Base-by-base conservation (phyloP, 1,140 invertebrate genomes). In the Pissodes strobi region DNA sequence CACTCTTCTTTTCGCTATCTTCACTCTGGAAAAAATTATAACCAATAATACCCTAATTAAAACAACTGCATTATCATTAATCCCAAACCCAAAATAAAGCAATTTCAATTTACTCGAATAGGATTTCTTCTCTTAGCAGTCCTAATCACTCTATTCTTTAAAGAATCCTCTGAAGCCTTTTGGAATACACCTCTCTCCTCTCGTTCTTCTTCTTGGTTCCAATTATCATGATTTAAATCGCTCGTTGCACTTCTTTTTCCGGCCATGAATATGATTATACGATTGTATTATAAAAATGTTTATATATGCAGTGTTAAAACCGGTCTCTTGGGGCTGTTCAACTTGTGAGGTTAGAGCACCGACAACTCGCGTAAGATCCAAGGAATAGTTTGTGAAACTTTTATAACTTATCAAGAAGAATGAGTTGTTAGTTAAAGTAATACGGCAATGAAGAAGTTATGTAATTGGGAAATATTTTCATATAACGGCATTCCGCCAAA, bases 151-250 rank as follows among this genome's bases (percentile, higher is more conserved):
- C 94, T 84, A 69, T 85, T 86, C 71, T 90, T 85, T 18, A 96
- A 74, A 56, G 87, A 81, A 45, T 91, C 87, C 37, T 86, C 82
- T 0, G 86, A 57, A 4, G 93, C 92, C 70, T 83, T 83, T 69
- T 82, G 79, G 76, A 91, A 94, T 51, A 76, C 83, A 17, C 90
- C 91, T 62, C 85, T 82, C 68, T 92, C 89, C 79, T 94, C 91
- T 30, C 85, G 83, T 69, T 86, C 83, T n/a, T 94, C 90, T 67
- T 93, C 92, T 21, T 88, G 78, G 74, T 95, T 87, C 93, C 93
- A 96, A 78, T 96, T 96, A n/a, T 93, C 88, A 73, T 92, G 90
- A 76, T 90, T 95, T 58, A 97, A 79, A 58, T 95, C 88, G 27
- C 80, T 85, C 10, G 84, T 84, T 37, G 94, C 91, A 68, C 78